These are phyloP conservation scores for Chloroceryle amazona DNA, from an alignment of 2,797 vertebrate genomes.

Conservation along the genomic window DNA sequence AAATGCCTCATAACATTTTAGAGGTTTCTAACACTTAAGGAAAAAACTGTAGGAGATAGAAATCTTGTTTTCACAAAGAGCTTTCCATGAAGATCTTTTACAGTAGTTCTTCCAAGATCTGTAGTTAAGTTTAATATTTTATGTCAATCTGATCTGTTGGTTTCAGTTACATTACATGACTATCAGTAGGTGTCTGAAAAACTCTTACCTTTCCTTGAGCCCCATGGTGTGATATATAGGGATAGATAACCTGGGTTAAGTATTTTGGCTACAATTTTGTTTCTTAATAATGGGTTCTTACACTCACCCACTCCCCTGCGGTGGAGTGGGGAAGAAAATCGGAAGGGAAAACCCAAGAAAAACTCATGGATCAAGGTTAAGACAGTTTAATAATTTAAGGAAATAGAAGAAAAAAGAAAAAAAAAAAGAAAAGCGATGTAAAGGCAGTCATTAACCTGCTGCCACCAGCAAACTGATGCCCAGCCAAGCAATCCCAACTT, in stretches of 20 bases:
- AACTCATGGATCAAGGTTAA: neutral
- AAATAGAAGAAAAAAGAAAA: neutral
- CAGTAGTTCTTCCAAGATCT: neutral
- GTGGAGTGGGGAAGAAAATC: neutral
- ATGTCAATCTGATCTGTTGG: neutral
- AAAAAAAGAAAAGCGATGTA: neutral
- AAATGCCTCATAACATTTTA: neutral
- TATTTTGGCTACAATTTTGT: neutral
- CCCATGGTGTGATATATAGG: neutral
- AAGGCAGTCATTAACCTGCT: neutral
- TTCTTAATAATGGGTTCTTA: neutral
- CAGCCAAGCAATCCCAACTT: neutral
- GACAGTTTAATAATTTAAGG: neutral
- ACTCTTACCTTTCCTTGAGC: neutral
- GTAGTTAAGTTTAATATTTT: neutral
- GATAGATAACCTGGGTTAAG: neutral
- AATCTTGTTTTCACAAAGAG: neutral
- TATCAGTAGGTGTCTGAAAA: neutral
- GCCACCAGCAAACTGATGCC: neutral
- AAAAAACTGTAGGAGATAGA: neutral
- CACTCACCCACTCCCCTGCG: accelerated
- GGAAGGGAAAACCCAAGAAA: neutral
- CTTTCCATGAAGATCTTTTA: neutral
- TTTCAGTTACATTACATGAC: neutral
- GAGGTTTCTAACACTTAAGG: neutral